These are phyloP conservation scores for Rafetus swinhoei DNA, from an alignment of 2,113 vertebrate species.

Conservation along the genomic window DNA sequence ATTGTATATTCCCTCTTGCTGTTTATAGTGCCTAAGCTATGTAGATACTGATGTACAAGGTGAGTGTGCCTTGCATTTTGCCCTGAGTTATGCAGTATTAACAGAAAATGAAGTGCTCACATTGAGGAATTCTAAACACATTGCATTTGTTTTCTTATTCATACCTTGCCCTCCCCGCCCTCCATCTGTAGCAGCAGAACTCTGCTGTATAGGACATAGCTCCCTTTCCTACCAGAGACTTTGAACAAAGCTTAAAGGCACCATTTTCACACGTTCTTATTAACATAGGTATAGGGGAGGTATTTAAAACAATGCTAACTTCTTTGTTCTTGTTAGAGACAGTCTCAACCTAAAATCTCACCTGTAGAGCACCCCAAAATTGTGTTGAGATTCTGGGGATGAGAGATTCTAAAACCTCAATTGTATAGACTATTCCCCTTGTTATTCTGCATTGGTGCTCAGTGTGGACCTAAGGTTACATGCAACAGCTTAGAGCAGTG, in stretches of 20 bases:
- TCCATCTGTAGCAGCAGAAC: background rate
- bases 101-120: slow-evolving; percentile 50
- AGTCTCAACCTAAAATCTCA: background rate
- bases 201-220: background rate
- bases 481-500: background rate
- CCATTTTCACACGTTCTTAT: background rate
- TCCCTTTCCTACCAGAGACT: slow-evolving; percentile 1
- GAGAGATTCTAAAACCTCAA: rapidly evolving
- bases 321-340: background rate
- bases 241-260: slow-evolving; percentile 1
- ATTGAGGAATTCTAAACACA: slow-evolving; percentile 16
- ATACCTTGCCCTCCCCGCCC: background rate
- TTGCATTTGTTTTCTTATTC: background rate
- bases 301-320: background rate
- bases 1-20: slow-evolving; percentile 16
- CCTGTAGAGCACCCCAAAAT: background rate
- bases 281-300: background rate
- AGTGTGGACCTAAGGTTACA: background rate
- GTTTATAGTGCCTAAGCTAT: slow-evolving; percentile 61
- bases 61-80: slow-evolving; percentile 69
- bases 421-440: background rate
- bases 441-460: background rate
- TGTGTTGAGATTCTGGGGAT: background rate
- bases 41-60: slow-evolving; percentile 22
- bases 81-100: slow-evolving; percentile 61